These are phyloP conservation scores for Cepaea nemoralis DNA, from an alignment of 1,140 invertebrate genomes.

Conservation along the genomic window DNA sequence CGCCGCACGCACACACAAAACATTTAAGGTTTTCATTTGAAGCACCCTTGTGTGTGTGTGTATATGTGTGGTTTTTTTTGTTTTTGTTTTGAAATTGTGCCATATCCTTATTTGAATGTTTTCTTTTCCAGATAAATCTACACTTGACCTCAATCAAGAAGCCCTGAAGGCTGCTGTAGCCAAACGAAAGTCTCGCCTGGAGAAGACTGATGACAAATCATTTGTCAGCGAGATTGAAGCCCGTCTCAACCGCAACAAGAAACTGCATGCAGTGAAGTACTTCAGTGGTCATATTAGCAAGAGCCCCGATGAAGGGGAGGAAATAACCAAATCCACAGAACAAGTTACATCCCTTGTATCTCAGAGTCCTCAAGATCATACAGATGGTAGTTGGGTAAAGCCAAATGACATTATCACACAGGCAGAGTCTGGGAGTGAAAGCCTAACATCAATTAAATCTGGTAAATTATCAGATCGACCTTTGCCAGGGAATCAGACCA, in stretches of 20 bases:
- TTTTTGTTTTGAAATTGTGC: too few relatives aligned
- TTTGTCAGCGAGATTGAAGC: constrained; percentile 63
- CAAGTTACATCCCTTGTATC: neutral
- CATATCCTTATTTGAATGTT: too few relatives aligned
- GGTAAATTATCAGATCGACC: neutral
- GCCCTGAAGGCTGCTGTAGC: constrained; percentile 64
- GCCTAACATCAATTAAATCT: neutral
- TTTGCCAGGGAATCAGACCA: neutral
- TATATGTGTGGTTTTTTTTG: too few relatives aligned
- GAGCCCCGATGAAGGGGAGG: constrained; percentile 20
- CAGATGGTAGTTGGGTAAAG: neutral
- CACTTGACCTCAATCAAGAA: constrained; percentile 54
- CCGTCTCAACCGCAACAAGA: constrained; percentile 64
- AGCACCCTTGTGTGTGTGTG: too few relatives aligned
- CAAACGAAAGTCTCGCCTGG: constrained; percentile 54
- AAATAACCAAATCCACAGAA: neutral
- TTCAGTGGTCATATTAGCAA: constrained; percentile 49
- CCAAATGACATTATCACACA: neutral
- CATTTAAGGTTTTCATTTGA: too few relatives aligned
- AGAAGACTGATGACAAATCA: constrained; percentile 49
- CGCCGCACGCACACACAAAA: too few relatives aligned
- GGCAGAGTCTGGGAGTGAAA: neutral
- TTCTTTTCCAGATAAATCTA: constrained; percentile 39
- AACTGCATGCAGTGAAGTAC: constrained; percentile 64
- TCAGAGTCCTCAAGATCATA: neutral